These are phyloP conservation scores for Ichneumoninae sp. DNA, from an alignment of 2,888 invertebrate genomes.

Conservation along the genomic window DNA sequence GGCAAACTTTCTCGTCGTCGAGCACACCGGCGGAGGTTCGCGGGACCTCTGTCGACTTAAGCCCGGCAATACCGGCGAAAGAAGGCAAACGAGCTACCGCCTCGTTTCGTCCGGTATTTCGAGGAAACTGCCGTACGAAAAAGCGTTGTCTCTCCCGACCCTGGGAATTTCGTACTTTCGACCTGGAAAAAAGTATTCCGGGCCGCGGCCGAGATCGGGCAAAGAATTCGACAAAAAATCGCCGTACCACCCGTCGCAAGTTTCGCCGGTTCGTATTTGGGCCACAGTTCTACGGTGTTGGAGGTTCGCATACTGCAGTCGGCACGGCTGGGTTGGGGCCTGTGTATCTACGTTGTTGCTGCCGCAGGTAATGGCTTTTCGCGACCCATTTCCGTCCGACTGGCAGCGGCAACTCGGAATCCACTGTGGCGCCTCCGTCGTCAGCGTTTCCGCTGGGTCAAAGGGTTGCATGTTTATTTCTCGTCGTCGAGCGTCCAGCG, in stretches of 20 bases:
- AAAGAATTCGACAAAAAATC: background rate
- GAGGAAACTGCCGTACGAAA: background rate
- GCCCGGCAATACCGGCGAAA: slow-evolving; percentile 26
- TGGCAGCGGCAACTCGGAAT: slow-evolving; percentile 43
- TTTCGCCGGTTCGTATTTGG: background rate
- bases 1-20: slow-evolving; percentile 47
- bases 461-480: slow-evolving; percentile 35
- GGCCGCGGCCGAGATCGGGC: no score
- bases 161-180: background rate
- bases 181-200: background rate
- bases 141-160: background rate
- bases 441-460: slow-evolving; percentile 45
- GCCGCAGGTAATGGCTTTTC: slow-evolving; percentile 58
- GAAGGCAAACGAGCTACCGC: slow-evolving; percentile 10
- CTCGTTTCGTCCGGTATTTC: background rate
- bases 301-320: background rate
- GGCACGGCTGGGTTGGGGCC: background rate
- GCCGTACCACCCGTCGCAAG: background rate
- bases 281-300: background rate
- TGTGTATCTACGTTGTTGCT: slow-evolving; percentile 29
- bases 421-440: slow-evolving; percentile 39
- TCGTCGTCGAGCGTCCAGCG: slow-evolving; percentile 58
- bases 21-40: slow-evolving; percentile 32
- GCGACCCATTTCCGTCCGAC: slow-evolving; percentile 59
- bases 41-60: slow-evolving; percentile 50